Base-by-base conservation (phyloP, 2,888 invertebrate species). In the Cataglyphis altisquamis region DNA sequence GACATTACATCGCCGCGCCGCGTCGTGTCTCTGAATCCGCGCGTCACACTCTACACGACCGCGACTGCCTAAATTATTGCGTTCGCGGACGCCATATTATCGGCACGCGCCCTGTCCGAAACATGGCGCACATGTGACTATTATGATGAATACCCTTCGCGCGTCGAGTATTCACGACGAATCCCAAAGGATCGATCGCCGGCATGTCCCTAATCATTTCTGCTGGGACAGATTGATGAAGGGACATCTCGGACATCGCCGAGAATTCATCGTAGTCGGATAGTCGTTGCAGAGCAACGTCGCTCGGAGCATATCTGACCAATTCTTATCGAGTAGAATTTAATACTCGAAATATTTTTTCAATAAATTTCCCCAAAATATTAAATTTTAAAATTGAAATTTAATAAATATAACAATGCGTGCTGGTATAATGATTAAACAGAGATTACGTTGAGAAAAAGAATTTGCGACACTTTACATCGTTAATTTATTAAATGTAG, bases 21-120 rank as follows among this genome's bases (percentile, higher is more conserved):
- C 63, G 36, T 36, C 72, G 39, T 70, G 80, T 83, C 78, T 66
- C 73, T 81, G 89, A 80, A 85, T 81, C 81, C 75, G 81, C 75
- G 81, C 80, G 64, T 57, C 74, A 32, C 60, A 32, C 68, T 78
- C 52, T 41, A 57, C 48, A 12, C 55, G 48, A 8, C 21, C 75
- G 64, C 73, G 60, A 66, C 60, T 83, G 55, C 55, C 66, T 62
- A 84, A 77, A 84, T 84, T 86, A 84, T 84, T 84, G 82, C 64
- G 45, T 80, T 72, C 29, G 68, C 32, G 36, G 39, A 77, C 63
- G 68, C 45, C 32, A 64, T 82, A 89, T 89, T 89, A 86, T 85
- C 74, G 86, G 84, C 88, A 92, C 93, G 93, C 91, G 93, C 91
- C 89, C 87, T 90, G 90, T 93, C 92, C 89, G 84, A 92, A 93